Conservation (phyloP, 2,888 invertebrate species). For the Megamerina dolium region DNA sequence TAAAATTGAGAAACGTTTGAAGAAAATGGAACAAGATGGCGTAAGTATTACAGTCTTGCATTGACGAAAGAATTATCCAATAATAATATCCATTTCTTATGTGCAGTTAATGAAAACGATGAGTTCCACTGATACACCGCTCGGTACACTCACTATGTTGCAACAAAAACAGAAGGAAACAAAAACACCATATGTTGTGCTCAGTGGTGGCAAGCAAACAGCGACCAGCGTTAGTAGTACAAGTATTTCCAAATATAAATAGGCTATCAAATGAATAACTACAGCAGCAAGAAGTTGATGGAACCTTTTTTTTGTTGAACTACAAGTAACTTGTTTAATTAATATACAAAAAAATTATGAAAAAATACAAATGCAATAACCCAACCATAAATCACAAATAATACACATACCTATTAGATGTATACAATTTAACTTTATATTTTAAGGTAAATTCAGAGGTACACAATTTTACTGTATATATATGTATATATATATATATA, state of each 20-base stretch:
- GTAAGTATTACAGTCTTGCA: conserved; percentile 52
- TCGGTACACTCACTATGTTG: conserved; percentile 88
- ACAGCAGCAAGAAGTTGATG: too few species aligned
- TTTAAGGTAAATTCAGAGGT: background rate
- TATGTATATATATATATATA: background rate
- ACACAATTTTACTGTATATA: background rate
- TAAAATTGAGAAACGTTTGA: conserved; percentile 93
- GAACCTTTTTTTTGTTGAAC: too few species aligned
- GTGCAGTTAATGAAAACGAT: conserved; percentile 91
- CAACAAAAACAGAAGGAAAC: conserved; percentile 94
- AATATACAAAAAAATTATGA: too few species aligned
- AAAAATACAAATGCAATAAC: conserved; percentile 15
- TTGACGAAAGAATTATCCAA: too few species aligned
- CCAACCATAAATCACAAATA: conserved; percentile 3
- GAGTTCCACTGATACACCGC: conserved; percentile 96
- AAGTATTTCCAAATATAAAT: conserved; percentile 46
- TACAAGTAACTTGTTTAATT: too few species aligned
- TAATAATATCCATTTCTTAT: too few species aligned
- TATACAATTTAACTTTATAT: too few species aligned
- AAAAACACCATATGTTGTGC: conserved; percentile 84
- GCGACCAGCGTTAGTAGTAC: conserved; percentile 33
- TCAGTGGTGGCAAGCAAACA: conserved; percentile 79
- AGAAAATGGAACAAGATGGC: conserved; percentile 89
- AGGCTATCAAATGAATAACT: too few species aligned
- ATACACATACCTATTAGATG: too few species aligned